Base-by-base conservation (phyloP, 2,888 invertebrate species). In the Gastracanthus pulcherrimus region DNA sequence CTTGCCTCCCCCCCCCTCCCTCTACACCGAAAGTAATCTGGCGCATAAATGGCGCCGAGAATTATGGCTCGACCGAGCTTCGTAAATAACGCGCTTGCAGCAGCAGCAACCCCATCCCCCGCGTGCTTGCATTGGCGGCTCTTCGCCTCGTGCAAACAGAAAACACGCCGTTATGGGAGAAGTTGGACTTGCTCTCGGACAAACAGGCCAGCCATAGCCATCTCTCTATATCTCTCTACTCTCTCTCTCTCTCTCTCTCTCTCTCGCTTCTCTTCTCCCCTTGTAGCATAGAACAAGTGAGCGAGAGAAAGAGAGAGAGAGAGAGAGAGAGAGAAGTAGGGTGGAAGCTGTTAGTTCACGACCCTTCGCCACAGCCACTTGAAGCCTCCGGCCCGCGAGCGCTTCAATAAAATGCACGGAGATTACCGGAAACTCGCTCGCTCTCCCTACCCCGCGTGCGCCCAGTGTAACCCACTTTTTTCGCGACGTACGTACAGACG, bases 151-250 rank as follows among this genome's bases (percentile, higher is more conserved):
- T 85, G 86, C 86, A 86, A 86, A 86, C 87, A 85, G 86, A 87
- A 86, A 86, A 87, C 84, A 85, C 85, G 84, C 84, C 83, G 83
- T 85, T 86, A 83, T 82, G 84, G 84, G 84, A 83, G 84, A 86
- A 86, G 86, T 86, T 86, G 79, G 84, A 86, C 83, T 84, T 80
- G 85, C 83, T 34, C 36, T 84, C 85, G 84, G 83, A 86, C 87
- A 86, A 86, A 86, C 87, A 86, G 84, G 80, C 84, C 83, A 34
- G 41, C n/a, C n/a, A n/a, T 31, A n/a, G 66, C 48, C 34, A 23
- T 45, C 51, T 26, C 69, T 69, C 34, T 69, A 19, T 36, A n/a
- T n/a, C n/a, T n/a, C n/a, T n/a, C n/a, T n/a, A n/a, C n/a, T n/a
- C n/a, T n/a, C n/a, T n/a, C n/a, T n/a, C n/a, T n/a, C n/a, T n/a